Percentiles rank a stretch among this genome's conserved stretches.
Conservation (phyloP, 2,113 vertebrate species). For the Ursus arctos region DNA sequence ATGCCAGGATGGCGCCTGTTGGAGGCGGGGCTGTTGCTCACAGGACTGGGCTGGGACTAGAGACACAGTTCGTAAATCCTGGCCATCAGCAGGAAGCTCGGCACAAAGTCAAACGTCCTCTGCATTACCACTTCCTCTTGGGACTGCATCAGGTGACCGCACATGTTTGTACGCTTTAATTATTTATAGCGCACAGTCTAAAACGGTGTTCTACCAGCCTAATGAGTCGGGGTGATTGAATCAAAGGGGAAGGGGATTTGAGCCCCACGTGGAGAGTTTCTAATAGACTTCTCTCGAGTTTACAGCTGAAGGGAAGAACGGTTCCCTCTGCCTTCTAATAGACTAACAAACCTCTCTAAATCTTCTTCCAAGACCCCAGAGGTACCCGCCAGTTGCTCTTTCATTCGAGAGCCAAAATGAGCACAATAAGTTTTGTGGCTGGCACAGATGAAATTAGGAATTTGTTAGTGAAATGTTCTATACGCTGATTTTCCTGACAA, state of each 20-base stretch:
- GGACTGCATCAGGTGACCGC: slow-evolving; percentile 61
- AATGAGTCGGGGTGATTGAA: slow-evolving; percentile 72
- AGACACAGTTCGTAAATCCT: slow-evolving; percentile 44
- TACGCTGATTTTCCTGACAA: slow-evolving; percentile 56
- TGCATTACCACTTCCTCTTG: not conserved
- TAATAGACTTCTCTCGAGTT: slow-evolving; percentile 73
- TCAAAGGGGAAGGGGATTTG: slow-evolving; percentile 62
- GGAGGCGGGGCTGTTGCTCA: not conserved
- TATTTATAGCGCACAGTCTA: slow-evolving; percentile 70
- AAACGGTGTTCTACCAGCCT: slow-evolving; percentile 72
- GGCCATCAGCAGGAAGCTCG: not conserved
- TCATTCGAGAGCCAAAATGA: slow-evolving; percentile 67
- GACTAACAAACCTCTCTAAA: slow-evolving; percentile 68
- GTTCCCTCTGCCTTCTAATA: slow-evolving; percentile 68
- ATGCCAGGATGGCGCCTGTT: not conserved
- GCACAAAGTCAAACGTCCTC: slow-evolving; percentile 50
- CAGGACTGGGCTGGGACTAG: not conserved
- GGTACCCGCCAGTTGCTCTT: slow-evolving; percentile 69
- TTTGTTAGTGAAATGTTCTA: slow-evolving; percentile 65
- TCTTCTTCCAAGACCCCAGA: slow-evolving; percentile 73
- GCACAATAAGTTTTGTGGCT: slow-evolving; percentile 57
- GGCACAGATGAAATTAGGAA: slow-evolving; percentile 70
- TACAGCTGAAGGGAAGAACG: slow-evolving; percentile 71
- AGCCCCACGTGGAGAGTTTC: slow-evolving; percentile 64
- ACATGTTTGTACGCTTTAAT: slow-evolving; percentile 65